Conservation (phyloP, 2,888 invertebrate species). For the Ditula angustiorana region DNA sequence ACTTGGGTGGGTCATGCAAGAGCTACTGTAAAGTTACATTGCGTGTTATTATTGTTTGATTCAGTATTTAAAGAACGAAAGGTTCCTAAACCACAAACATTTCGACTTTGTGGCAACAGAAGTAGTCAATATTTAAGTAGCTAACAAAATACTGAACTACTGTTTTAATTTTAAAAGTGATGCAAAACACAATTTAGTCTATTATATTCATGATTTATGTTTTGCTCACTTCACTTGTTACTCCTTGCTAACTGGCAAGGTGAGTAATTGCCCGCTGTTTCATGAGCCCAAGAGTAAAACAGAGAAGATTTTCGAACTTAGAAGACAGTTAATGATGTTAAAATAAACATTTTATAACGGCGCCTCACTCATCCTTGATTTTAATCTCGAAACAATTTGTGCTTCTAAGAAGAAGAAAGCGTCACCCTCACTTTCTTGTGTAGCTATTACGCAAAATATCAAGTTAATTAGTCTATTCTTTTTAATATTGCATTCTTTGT, state of each 20-base stretch:
- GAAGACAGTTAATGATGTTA: not conserved
- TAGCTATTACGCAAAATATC: too few species aligned
- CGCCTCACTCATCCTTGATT: too few species aligned
- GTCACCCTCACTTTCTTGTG: too few species aligned
- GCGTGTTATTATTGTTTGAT: not conserved
- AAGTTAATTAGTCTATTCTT: too few species aligned
- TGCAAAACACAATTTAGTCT: not conserved
- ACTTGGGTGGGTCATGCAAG: too few species aligned
- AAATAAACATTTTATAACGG: not conserved
- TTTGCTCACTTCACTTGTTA: not conserved
- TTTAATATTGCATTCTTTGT: too few species aligned
- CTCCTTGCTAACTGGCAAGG: not conserved
- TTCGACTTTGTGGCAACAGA: not conserved
- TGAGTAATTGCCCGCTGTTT: constrained; percentile 10
- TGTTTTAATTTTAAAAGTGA: not conserved
- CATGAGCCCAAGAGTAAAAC: not conserved
- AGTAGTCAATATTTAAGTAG: not conserved
- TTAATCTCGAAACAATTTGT: too few species aligned
- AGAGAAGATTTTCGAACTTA: not conserved
- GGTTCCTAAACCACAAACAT: not conserved
- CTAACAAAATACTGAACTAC: not conserved
- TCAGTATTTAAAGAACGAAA: too few species aligned
- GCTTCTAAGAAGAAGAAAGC: too few species aligned
- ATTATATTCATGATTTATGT: not conserved
- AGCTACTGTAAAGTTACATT: too few species aligned